phyloP scores from a whole-genome alignment of 2,797 vertebrate species.

The Manis javanica region DNA sequence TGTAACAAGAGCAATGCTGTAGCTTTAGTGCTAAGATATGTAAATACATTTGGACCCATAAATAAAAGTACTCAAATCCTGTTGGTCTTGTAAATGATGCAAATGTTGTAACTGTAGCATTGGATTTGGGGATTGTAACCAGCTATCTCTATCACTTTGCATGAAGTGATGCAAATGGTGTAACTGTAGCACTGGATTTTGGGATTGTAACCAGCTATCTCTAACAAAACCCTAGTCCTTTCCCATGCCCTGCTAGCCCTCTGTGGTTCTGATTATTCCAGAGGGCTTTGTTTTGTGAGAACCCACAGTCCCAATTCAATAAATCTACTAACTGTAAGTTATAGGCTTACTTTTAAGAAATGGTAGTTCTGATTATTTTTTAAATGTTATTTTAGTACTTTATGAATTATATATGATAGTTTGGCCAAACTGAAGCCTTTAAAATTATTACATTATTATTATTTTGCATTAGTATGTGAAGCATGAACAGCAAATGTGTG shows the following conservation, averaged over 20 bases:
- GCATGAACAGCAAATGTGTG: constrained; percentile 53
- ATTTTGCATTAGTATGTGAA: constrained; percentile 41
- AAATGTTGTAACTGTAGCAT: not conserved
- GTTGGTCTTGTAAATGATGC: constrained; percentile 51
- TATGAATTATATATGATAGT: constrained; percentile 33
- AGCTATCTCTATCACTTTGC: not conserved
- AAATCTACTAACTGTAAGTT: constrained; percentile 47
- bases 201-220: not conserved
- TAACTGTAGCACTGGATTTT: not conserved
- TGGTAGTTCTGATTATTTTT: constrained; percentile 42
- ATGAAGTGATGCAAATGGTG: not conserved
- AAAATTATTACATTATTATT: constrained; percentile 31
- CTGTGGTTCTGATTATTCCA: constrained; percentile 46
- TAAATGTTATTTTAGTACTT: constrained; percentile 43
- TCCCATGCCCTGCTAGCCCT: not conserved
- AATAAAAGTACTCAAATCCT: not conserved
- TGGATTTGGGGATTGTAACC: not conserved
- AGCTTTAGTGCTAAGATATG: constrained; percentile 13
- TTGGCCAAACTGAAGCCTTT: constrained; percentile 1
- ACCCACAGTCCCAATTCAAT: constrained; percentile 36
- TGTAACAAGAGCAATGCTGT: not conserved
- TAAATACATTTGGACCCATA: not conserved
- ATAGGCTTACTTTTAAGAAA: constrained; percentile 42
- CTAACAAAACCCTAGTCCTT: not conserved
- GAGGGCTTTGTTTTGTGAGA: constrained; percentile 43